Conservation (phyloP, 2,888 invertebrate species). For the Apamea anceps region DNA sequence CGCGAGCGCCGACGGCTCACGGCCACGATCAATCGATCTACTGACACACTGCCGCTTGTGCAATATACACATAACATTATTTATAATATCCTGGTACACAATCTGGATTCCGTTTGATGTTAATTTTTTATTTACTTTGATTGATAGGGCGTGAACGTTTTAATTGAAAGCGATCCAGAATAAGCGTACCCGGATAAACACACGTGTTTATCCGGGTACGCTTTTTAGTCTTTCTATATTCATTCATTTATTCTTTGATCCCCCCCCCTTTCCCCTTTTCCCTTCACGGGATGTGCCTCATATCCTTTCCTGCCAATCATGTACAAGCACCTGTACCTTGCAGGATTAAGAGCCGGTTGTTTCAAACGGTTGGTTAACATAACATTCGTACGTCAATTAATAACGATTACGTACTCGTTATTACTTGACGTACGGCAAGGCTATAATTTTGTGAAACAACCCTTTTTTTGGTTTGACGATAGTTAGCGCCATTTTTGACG, state of each 20-base stretch:
- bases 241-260: not conserved
- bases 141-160: slow-evolving; percentile 9
- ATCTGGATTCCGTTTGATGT: slow-evolving; percentile 34
- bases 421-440: no score
- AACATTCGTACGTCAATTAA: no score
- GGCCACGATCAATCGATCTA: slow-evolving; percentile 76
- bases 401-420: no score
- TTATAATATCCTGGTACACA: slow-evolving; percentile 63
- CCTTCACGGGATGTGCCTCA: not conserved
- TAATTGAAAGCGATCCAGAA: slow-evolving; percentile 11
- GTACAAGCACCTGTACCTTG: not conserved
- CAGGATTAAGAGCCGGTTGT: not conserved
- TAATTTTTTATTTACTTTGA: slow-evolving; percentile 11
- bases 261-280: no score
- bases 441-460: no score
- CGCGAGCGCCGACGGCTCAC: slow-evolving; percentile 70
- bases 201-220: not conserved
- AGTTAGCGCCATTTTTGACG: no score
- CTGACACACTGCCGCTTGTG: slow-evolving; percentile 79
- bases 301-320: not conserved
- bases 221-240: not conserved
- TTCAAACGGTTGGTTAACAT: no score
- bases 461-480: no score
- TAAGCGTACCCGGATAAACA: no score
- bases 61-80: slow-evolving; percentile 62